A percentile compares a stretch with the other conserved stretches of the same genome.
Evolutionary conservation across 2,797 vertebrate species (phyloP).

Genomic region (Meda fulgida): DNA sequence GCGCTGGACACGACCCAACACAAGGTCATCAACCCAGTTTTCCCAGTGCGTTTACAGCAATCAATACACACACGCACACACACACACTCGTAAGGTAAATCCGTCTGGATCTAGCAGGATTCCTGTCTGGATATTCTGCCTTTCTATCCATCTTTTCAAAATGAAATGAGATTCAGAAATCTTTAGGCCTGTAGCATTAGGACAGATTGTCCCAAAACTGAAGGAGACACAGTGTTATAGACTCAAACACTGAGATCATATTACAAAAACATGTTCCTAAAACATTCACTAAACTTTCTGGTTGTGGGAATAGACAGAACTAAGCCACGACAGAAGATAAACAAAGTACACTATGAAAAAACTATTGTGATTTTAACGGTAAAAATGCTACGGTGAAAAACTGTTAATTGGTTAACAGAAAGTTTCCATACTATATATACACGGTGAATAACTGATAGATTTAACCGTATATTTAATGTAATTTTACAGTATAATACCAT

Average conservation of each 20-base stretch:
- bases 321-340: not conserved
- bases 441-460: too few relatives aligned
- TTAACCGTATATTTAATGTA: too few relatives aligned
- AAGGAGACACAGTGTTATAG: not conserved
- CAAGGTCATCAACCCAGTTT: slow-evolving; percentile 38
- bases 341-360: not conserved
- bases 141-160: not conserved
- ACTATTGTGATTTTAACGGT: too few relatives aligned
- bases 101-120: not conserved
- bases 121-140: slow-evolving; percentile 8
- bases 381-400: too few relatives aligned
- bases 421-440: too few relatives aligned
- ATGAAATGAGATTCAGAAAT: slow-evolving; percentile 29
- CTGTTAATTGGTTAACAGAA: too few relatives aligned
- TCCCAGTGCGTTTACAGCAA: slow-evolving; percentile 23
- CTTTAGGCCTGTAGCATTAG: not conserved
- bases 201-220: not conserved
- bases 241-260: not conserved
- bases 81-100: slow-evolving; percentile 1
- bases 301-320: not conserved
- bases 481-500: too few relatives aligned
- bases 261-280: not conserved
- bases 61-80: slow-evolving; percentile 23
- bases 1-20: slow-evolving; percentile 36
- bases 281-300: not conserved